phyloP scores from a whole-genome alignment of 2,888 invertebrate species.

The Zaprionus lineosus region DNA sequence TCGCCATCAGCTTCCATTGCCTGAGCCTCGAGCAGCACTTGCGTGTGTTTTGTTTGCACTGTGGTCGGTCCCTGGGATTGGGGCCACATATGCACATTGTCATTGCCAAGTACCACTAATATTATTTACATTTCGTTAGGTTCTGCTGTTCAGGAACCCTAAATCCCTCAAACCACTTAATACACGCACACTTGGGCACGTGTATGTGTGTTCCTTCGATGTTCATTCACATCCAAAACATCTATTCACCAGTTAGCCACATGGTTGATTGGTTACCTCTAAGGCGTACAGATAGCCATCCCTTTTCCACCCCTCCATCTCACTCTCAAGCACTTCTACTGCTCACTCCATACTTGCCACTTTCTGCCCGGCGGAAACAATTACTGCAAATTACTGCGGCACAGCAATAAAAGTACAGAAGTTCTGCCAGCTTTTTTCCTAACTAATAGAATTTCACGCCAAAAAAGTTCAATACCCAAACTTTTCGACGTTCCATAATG shows the following conservation, averaged over 20 bases:
- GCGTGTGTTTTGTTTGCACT: constrained; percentile 56
- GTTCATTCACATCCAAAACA: not conserved
- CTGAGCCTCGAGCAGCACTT: constrained; percentile 54
- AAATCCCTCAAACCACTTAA: constrained; percentile 30
- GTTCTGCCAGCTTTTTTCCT: constrained; percentile 20
- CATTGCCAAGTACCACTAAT: constrained; percentile 76
- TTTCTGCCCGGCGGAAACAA: constrained; percentile 61
- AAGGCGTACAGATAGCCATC: too few species aligned
- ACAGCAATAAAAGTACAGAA: constrained; percentile 54
- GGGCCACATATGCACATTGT: constrained; percentile 78
- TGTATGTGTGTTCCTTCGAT: not conserved
- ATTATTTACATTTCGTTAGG: constrained; percentile 76
- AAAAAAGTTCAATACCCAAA: constrained; percentile 54
- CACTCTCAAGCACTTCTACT: too few species aligned
- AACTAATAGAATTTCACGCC: constrained; percentile 57
- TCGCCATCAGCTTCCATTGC: too few species aligned
- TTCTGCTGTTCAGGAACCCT: constrained; percentile 38
- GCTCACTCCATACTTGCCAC: too few species aligned
- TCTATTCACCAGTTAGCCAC: constrained; percentile 32
- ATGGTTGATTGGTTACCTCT: constrained; percentile 25
- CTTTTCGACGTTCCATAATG: constrained; percentile 38
- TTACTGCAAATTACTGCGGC: constrained; percentile 61
- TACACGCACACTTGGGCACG: constrained; percentile 8
- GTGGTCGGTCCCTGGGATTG: constrained; percentile 50
- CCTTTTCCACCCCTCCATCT: constrained; percentile 6